phyloP scores from a whole-genome alignment of 1,140 invertebrate species.

The Augochlora pura region DNA sequence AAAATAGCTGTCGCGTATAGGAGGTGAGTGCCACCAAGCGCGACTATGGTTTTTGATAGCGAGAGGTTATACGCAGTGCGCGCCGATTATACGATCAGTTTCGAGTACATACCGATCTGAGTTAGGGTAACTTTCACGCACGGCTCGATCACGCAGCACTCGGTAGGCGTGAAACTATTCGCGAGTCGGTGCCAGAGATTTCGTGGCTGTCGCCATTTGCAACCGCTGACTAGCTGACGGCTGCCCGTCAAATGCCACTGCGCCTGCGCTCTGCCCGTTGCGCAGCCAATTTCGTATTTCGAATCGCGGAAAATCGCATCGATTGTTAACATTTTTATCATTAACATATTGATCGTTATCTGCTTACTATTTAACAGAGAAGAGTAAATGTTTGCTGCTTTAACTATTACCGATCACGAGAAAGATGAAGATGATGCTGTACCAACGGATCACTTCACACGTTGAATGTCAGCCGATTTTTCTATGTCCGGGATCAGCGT shows the following conservation, averaged over 20 bases:
- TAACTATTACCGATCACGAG: neutral
- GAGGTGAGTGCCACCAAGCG: neutral
- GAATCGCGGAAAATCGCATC: constrained; percentile 26
- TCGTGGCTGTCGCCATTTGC: constrained; percentile 78
- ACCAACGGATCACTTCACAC: too few relatives aligned
- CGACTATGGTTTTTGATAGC: constrained; percentile 4
- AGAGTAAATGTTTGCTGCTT: neutral
- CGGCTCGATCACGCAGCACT: constrained; percentile 65
- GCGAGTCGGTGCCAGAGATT: constrained; percentile 72
- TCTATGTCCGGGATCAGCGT: too few relatives aligned
- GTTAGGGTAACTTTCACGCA: constrained; percentile 60
- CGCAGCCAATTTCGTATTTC: constrained; percentile 57
- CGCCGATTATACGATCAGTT: neutral
- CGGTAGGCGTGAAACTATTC: constrained; percentile 70
- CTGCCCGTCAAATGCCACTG: constrained; percentile 60
- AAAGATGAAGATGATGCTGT: too few relatives aligned
- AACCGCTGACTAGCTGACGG: constrained; percentile 75
- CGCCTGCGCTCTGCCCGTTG: constrained; percentile 45
- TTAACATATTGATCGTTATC: neutral
- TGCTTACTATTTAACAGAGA: neutral
- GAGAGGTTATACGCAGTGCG: constrained; percentile 21
- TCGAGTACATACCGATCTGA: constrained; percentile 67
- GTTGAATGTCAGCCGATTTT: too few relatives aligned
- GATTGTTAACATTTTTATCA: constrained; percentile 14
- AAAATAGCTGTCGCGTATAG: constrained; percentile 28